A percentile compares a stretch with the other conserved stretches of the same genome.
phyloP scores from a whole-genome alignment of 2,113 vertebrate genomes.

The Limnothrissa miodon region DNA sequence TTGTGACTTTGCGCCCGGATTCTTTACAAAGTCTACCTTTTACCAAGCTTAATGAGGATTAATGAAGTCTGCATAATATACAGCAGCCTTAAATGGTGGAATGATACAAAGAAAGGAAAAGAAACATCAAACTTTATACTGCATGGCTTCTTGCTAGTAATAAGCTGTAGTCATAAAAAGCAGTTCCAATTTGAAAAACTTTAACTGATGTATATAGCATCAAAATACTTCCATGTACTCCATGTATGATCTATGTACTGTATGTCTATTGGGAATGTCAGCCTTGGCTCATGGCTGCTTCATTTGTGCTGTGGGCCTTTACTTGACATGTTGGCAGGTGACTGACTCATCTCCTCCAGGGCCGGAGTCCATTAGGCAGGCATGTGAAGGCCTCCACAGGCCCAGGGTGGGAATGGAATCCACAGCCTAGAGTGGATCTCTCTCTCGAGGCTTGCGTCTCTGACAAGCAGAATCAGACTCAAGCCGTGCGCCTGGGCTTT shows the following conservation, averaged over 20 bases:
- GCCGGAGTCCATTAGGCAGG: conserved; percentile 3
- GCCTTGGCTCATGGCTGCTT: conserved; percentile 3
- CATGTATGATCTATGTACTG: neutral
- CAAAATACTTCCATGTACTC: no score
- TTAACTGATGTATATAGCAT: neutral
- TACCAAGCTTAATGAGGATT: no score
- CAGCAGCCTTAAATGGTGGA: no score
- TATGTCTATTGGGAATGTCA: neutral
- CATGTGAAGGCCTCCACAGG: neutral
- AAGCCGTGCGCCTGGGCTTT: neutral
- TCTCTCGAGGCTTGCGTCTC: neutral
- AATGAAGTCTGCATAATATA: no score
- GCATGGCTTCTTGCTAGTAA: no score
- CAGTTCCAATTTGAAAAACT: neutral
- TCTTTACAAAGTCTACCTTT: no score
- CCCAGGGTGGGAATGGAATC: conserved; percentile 14
- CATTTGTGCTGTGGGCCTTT: neutral
- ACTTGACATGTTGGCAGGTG: neutral
- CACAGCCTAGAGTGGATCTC: neutral
- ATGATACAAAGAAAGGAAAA: no score
- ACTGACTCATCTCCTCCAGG: neutral
- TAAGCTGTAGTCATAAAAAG: neutral
- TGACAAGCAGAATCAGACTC: conserved; percentile 11
- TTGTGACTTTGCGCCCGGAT: no score
- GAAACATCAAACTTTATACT: no score